Conservation (phyloP, 2,888 invertebrate species). For the Pegoplata infirma region DNA sequence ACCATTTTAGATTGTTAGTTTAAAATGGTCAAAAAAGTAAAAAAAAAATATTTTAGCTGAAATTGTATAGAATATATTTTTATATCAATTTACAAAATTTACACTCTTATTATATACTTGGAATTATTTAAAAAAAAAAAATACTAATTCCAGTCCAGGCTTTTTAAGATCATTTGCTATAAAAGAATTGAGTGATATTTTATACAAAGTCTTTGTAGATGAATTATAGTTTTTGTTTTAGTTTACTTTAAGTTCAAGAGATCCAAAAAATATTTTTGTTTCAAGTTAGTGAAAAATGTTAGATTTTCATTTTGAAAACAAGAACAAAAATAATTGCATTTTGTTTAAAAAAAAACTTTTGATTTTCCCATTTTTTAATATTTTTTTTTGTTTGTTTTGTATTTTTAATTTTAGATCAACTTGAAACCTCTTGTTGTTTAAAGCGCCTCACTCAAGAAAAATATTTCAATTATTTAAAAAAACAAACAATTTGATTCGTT, state of each 20-base stretch:
- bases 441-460: conserved; percentile 7
- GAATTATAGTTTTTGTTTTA: background rate
- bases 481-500: background rate
- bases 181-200: background rate
- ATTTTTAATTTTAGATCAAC: conserved; percentile 46
- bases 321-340: background rate
- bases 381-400: background rate
- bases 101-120: too few species aligned
- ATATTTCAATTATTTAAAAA: background rate
- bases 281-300: background rate
- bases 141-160: too few species aligned
- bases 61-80: too few species aligned
- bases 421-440: conserved; percentile 57
- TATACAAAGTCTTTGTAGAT: background rate
- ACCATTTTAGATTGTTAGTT: too few species aligned
- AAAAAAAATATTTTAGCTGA: too few species aligned
- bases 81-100: too few species aligned
- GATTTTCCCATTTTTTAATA: too few species aligned
- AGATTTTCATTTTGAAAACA: background rate
- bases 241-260: conserved; percentile 18
- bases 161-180: background rate
- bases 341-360: conserved; percentile 40
- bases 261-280: conserved; percentile 24
- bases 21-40: too few species aligned
- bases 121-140: too few species aligned